A percentile compares a stretch with the other conserved stretches of the same genome.
phyloP scores from a whole-genome alignment of 2,113 vertebrate genomes.

The Gambusia affinis region DNA sequence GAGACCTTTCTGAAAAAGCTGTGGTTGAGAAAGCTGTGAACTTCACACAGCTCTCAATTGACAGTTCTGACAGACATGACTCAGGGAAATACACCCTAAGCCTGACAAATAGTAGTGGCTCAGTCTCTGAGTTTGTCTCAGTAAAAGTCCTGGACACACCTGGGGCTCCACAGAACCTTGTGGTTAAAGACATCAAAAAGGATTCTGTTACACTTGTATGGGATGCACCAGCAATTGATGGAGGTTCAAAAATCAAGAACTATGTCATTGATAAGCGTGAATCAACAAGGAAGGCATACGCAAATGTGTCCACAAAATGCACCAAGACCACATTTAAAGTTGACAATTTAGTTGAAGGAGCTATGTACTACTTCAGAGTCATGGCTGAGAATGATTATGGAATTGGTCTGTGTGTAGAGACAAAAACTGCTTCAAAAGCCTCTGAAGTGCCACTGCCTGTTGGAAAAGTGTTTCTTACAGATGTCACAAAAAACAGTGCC shows the following conservation, averaged over 20 bases:
- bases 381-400: constrained; percentile 99
- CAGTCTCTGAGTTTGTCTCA: constrained; percentile 92
- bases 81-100: constrained; percentile 93
- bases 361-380: constrained; percentile 97
- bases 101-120: constrained; percentile 92
- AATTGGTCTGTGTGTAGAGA: constrained; percentile 90
- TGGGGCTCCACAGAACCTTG: constrained; percentile 88
- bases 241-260: constrained; percentile 94
- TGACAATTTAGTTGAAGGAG: constrained; percentile 92
- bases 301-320: constrained; percentile 92
- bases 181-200: constrained; percentile 91
- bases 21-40: constrained; percentile 89
- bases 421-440: constrained; percentile 89
- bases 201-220: constrained; percentile 88
- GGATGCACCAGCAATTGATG: constrained; percentile 93
- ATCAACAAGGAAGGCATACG: constrained; percentile 93
- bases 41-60: constrained; percentile 94
- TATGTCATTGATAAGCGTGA: constrained; percentile 97
- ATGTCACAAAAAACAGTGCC: constrained; percentile 90
- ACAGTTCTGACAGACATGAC: constrained; percentile 94
- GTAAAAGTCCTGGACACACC: constrained; percentile 98
- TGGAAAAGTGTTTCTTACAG: constrained; percentile 90
- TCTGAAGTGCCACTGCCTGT: constrained; percentile 94
- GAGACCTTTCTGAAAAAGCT: constrained; percentile 88
- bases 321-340: constrained; percentile 91